phyloP scores from a whole-genome alignment of 2,797 vertebrate species.

The Smutsia gigantea region DNA sequence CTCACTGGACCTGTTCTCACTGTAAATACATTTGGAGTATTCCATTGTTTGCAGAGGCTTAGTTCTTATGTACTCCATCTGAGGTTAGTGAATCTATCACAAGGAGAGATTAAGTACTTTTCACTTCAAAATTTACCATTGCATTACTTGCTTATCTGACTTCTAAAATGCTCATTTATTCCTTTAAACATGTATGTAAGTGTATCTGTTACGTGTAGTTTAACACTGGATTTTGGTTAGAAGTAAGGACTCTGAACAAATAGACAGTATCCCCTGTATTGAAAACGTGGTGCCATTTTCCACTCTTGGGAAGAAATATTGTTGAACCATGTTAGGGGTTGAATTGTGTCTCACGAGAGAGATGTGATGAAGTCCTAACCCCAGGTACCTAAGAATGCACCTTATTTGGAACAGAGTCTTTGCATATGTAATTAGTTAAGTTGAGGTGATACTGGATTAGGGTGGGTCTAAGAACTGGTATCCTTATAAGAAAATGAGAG shows the following conservation, averaged over 20 bases:
- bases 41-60: background rate
- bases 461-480: background rate
- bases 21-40: background rate
- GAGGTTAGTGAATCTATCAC: background rate
- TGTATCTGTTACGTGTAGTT: background rate
- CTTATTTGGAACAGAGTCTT: background rate
- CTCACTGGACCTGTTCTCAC: background rate
- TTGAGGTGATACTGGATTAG: background rate
- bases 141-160: background rate
- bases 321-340: background rate
- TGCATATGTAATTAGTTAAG: background rate
- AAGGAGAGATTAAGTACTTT: background rate
- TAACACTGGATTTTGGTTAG: background rate
- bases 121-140: background rate
- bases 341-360: background rate
- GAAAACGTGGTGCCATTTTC: background rate
- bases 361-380: background rate
- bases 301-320: background rate
- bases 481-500: background rate
- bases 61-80: background rate
- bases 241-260: background rate
- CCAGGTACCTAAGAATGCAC: background rate
- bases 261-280: background rate
- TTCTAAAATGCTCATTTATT: background rate
- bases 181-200: background rate